A percentile compares a stretch with the other conserved stretches of the same genome.
Evolutionary conservation across 2,113 vertebrate genomes (phyloP).

Genomic region (Edolisoma coerulescens): DNA sequence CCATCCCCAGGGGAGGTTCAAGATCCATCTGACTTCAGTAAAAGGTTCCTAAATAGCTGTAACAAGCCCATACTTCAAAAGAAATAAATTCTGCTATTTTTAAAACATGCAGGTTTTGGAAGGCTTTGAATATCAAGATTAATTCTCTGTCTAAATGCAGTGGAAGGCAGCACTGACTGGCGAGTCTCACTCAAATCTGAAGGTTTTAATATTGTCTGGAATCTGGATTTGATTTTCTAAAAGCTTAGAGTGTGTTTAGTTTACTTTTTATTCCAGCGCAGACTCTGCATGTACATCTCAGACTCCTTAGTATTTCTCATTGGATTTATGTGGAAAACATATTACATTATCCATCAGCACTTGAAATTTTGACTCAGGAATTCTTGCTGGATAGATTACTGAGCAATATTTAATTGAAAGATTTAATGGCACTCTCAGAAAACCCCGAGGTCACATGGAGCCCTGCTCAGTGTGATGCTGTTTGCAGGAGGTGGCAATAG

Average conservation of each 20-base stretch:
- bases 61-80: conserved; percentile 5
- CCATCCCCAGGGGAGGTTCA: conserved; percentile 7
- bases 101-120: neutral
- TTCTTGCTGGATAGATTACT: neutral
- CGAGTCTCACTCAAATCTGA: neutral
- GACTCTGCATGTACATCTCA: neutral
- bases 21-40: conserved; percentile 24
- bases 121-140: conserved; percentile 16
- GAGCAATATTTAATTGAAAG: neutral
- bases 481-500: neutral
- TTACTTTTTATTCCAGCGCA: neutral
- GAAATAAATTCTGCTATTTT: conserved; percentile 35
- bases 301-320: neutral
- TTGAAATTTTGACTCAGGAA: neutral
- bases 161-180: neutral
- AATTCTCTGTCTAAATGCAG: neutral
- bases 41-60: conserved; percentile 37
- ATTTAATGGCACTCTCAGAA: neutral
- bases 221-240: neutral
- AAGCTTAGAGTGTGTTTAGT: neutral
- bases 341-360: neutral
- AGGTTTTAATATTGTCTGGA: neutral
- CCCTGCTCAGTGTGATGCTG: neutral
- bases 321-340: neutral
- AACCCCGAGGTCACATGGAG: neutral